Base-by-base conservation (phyloP, 2,797 vertebrate genomes). In the Thalassophryne amazonica region DNA sequence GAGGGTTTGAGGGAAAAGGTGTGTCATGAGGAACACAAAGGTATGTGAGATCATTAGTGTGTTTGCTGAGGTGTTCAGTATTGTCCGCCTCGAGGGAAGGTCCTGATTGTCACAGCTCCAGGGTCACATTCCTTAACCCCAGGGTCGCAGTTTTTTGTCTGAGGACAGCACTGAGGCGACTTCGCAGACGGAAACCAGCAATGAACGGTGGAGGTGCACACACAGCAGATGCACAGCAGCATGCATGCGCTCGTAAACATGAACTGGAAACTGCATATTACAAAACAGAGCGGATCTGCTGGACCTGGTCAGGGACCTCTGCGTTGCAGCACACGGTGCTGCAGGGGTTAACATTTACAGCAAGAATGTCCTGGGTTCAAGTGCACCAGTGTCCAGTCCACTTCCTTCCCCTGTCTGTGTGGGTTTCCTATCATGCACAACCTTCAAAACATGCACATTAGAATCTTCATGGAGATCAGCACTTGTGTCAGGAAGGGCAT, bases 121-220 rank as follows among this genome's bases (percentile, higher is more conserved):
- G 71, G 86, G 85, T 91, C 89, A 88, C 85, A 90, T 92, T 91
- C 90, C 84, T 89, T 84, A 74, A 84, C 79, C 81, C 51, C 43
- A 12, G 68, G n/a, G n/a, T n/a, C n/a, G n/a, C n/a, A 88, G 76
- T 68, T 76, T 78, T 84, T 85, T 80, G 85, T 89, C 81, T 90
- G 77, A 64, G 85, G 87, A 78, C 67, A 82, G 69, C 61, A 70
- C 72, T 32, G 78, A 79, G 77, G 68, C 76, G 66, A 82, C 86
- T 90, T 91, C 86, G 88, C 82, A 63, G 85, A 70, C 73, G 84
- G 86, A 87, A 86, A 81, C 67, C 77, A 76, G 73, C 71, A 64
- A 53, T 54, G 36, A 68, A 62, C 31, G 42, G 66, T 60, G 47
- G 52, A 68, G 72, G 71, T 43, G 27, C 65, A 64, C 66, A 74